These are phyloP conservation scores for Aspidiotus rigidus DNA, from an alignment of 2,888 invertebrate genomes.

Conservation along the genomic window DNA sequence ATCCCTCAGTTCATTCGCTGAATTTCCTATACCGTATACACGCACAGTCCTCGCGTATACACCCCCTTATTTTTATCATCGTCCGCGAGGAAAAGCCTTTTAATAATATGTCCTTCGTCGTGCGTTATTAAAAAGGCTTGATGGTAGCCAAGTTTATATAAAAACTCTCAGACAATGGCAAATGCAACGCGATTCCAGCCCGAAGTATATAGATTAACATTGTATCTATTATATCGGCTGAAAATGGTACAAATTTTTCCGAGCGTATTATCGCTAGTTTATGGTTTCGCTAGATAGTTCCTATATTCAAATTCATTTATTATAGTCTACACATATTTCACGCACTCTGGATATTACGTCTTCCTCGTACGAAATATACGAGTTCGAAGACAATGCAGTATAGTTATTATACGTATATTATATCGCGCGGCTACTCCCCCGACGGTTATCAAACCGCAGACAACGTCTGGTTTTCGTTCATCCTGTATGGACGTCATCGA, in stretches of 20 bases:
- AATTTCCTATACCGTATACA: not conserved
- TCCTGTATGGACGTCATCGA: too few relatives aligned
- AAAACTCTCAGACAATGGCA: not conserved
- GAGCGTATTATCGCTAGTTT: conserved; percentile 28
- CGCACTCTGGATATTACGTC: too few relatives aligned
- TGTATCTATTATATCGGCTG: not conserved
- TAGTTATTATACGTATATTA: too few relatives aligned
- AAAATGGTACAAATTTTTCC: conserved; percentile 20
- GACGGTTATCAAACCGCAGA: too few relatives aligned
- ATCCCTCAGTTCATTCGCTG: not conserved
- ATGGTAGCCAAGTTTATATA: not conserved
- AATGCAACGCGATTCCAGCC: not conserved
- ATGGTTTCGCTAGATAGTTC: conserved; percentile 7
- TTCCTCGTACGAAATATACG: too few relatives aligned
- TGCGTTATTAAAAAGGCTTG: not conserved
- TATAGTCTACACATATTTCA: too few relatives aligned
- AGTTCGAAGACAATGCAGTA: too few relatives aligned
- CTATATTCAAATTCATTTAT: too few relatives aligned
- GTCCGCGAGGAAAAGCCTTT: not conserved
- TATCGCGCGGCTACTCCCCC: too few relatives aligned
- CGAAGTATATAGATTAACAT: too few relatives aligned
- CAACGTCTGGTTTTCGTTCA: too few relatives aligned
- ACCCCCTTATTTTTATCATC: conserved; percentile 2
- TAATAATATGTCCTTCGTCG: not conserved
- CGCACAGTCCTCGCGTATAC: too few relatives aligned